Evolutionary conservation across 2,888 invertebrate species (phyloP), one percentile per base, ranked within the genome.

Genomic region (Hanleya hanleyi): DNA sequence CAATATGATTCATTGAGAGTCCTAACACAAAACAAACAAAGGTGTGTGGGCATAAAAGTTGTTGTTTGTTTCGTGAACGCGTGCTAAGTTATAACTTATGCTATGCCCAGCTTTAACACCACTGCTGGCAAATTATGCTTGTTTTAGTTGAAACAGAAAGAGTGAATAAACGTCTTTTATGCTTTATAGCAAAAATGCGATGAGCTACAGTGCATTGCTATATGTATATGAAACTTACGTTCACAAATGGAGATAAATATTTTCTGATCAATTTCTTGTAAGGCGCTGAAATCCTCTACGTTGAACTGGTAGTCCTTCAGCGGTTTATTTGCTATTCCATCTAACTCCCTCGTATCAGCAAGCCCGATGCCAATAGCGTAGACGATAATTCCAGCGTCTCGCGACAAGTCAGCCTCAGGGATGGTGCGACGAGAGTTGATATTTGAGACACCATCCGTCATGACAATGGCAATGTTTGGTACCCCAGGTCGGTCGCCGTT

Each of bases 361-460:
- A 82, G 74, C 26, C 80, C 83, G 41, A 83, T 80, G 66, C 83
- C 83, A 64, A 83, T 76, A 32, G 77, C 78, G 70, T 81, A 83
- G 15, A 83, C 77, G 62, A 77, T 78, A 22, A 82, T 80, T 22
- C 74, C 76, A 26, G 70, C 74, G 22, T 66, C 74, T 38, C 77
- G 47, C 2, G 79, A 81, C 4, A 5, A 22, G 18, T 76, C 76
- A 1, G 85, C 87, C 67, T 84, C 83, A 12, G 78, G 77, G n/a
- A 85, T 77, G 4, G 86, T 86, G 49, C 77, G 70, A n/a, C 68
- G 47, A 47, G 82, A 78, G 73, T 85, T 80, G 36, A 84, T 80
- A 76, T 87, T 85, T 5, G 87, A 87, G 61, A 85, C 76, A 64
- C 83, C 83, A 68, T 87, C 86, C 41, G 87, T 86, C 67, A 87